Percentiles rank a stretch among this genome's conserved stretches.
These are phyloP conservation scores for Sminthurinus aureus DNA, from an alignment of 2,888 invertebrate species.

Conservation along the genomic window DNA sequence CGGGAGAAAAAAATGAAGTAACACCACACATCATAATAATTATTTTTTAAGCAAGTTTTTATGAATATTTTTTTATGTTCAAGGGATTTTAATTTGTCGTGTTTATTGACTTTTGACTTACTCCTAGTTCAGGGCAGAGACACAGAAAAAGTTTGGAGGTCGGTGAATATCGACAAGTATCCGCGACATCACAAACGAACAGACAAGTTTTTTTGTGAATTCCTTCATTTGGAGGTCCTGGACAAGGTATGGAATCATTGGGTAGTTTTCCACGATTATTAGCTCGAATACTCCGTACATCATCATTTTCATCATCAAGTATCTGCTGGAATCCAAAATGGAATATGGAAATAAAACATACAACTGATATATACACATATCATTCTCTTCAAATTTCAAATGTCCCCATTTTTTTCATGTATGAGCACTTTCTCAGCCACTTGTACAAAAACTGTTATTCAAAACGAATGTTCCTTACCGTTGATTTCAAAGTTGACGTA, in stretches of 20 bases:
- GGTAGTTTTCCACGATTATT: not conserved
- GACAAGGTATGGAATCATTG: not conserved
- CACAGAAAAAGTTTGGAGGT: not conserved
- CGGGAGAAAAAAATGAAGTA: not conserved
- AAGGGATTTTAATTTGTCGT: too few species aligned
- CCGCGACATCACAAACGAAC: not conserved
- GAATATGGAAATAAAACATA: not conserved
- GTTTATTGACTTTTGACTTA: too few species aligned
- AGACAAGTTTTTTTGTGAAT: not conserved
- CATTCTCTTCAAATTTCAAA: too few species aligned
- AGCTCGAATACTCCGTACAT: not conserved
- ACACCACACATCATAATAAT: too few species aligned
- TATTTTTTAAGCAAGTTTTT: too few species aligned
- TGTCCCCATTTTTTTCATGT: too few species aligned
- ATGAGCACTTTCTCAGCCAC: too few species aligned
- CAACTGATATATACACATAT: not conserved
- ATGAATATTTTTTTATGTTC: too few species aligned
- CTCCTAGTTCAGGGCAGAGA: not conserved
- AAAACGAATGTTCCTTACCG: too few species aligned
- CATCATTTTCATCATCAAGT: not conserved
- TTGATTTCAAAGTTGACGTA: too few species aligned
- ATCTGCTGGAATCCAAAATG: not conserved
- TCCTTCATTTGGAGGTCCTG: not conserved
- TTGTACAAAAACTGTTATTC: too few species aligned
- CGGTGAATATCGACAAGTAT: not conserved